These are phyloP conservation scores for Spizaetus ornatus DNA, from an alignment of 2,113 vertebrate species.

Conservation along the genomic window DNA sequence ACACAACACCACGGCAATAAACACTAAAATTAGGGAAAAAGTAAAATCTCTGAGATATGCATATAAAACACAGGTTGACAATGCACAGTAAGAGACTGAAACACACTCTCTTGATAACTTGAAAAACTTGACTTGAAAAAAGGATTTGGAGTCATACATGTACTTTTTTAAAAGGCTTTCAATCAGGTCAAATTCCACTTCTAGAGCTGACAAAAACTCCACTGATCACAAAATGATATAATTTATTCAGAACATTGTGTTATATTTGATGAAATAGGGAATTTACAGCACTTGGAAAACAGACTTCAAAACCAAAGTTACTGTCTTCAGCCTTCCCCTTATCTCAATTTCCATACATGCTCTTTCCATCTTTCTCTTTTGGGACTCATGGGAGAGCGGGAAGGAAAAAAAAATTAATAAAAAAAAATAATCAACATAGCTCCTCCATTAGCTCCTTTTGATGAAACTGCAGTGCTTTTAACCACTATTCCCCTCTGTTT, in stretches of 20 bases:
- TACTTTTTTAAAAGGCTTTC: not conserved
- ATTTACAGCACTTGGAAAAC: not conserved
- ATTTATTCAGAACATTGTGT: not conserved
- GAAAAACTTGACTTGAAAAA: not conserved
- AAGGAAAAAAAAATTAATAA: not conserved
- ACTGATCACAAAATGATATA: not conserved
- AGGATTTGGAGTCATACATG: not conserved
- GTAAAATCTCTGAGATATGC: not conserved
- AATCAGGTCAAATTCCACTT: not conserved
- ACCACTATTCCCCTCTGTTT: not conserved
- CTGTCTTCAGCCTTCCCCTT: not conserved
- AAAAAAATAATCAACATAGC: not conserved
- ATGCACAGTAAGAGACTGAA: not conserved
- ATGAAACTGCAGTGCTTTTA: not conserved
- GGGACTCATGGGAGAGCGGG: not conserved
- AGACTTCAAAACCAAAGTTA: not conserved
- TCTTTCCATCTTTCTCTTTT: constrained; percentile 23
- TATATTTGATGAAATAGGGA: not conserved
- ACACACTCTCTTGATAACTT: not conserved
- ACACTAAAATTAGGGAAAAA: not conserved
- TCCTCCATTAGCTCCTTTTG: not conserved
- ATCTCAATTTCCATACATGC: not conserved
- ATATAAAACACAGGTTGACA: not conserved
- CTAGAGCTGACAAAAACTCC: not conserved
- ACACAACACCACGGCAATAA: not conserved